A percentile compares a stretch with the other conserved stretches of the same genome.
Evolutionary conservation across 92 coral and sea anemone genomes (phyloP).

Genomic region (Chrysogorgia sp.): DNA sequence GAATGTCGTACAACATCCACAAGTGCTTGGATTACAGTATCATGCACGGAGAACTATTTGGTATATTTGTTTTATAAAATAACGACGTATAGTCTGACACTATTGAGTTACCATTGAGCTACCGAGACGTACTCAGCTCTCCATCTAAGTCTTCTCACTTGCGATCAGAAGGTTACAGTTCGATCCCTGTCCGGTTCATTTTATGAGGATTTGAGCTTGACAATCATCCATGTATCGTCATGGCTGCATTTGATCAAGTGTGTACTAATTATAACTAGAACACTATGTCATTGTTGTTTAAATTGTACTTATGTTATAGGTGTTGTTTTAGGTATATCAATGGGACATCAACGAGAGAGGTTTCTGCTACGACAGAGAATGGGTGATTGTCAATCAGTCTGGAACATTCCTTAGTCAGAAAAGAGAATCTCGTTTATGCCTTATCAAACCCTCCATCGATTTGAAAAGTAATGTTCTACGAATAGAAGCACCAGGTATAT

Average conservation of each 20-base stretch:
- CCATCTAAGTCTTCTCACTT: not conserved
- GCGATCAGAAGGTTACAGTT: not conserved
- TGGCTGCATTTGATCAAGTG: not conserved
- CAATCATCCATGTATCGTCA: not conserved
- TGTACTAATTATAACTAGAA: not conserved
- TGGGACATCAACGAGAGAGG: conserved; percentile 88
- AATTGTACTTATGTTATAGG: not conserved
- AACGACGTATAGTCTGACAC: no score
- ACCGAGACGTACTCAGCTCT: no score
- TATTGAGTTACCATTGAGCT: no score
- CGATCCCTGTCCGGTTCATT: no score
- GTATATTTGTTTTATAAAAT: no score
- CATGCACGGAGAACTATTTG: no score
- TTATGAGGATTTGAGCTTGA: no score
- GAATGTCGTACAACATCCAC: no score
- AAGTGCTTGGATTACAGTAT: no score
- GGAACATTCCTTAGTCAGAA: conserved; percentile 87
- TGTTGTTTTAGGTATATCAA: conserved; percentile 59
- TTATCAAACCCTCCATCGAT: conserved; percentile 76
- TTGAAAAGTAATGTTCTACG: conserved; percentile 37
- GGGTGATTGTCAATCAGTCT: conserved; percentile 87
- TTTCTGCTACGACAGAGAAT: conserved; percentile 85
- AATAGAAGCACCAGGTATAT: conserved; percentile 86
- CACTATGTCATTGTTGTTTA: not conserved
- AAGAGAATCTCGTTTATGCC: conserved; percentile 80